Base-by-base conservation (phyloP, 2,888 invertebrate genomes). In the Temnothorax unifasciatus region DNA sequence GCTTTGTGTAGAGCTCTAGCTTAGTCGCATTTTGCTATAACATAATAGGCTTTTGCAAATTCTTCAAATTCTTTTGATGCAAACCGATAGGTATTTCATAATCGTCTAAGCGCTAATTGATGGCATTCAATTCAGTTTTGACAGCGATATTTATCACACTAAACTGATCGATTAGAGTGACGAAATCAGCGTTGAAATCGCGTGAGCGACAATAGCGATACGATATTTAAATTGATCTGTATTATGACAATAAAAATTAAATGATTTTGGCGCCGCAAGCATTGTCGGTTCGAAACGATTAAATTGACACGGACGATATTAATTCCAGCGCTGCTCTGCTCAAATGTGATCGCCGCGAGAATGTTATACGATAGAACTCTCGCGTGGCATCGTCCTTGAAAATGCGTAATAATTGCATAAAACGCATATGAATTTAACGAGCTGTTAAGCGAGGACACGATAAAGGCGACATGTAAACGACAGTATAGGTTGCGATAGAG, bases 321-420 rank as follows among this genome's bases (percentile, higher is more conserved):
- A 81, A 59, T 59, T 71, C 29, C 15, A 41, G 34, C 77, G 41
- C 25, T n/a, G 34, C 25, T 25, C 66, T 13, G 38, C 34, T 38
- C 18, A 15, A 29, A 68, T 29, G 41, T 29, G 41, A 21, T 44
- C 15, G 50, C 21, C 1, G n/a, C 13, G 6, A 57, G 54, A 77
- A 29, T 41, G 41, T 13, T 25, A 1, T 5, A 66, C 13, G 29
- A 54, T n/a, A 9, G 34, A 41, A 29, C 44, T 44, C 44, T 34
- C 13, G n/a, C 15, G 5, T 3, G 3, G 6, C 50, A 15, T 25
- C 41, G 47, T 59, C 59, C 71, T 79, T 68, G 79, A 44, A 34
- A 81, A 81, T 73, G 79, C 13, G n/a, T n/a, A 47, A 81, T 81
- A 81, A 81, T 81, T 73, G 59, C 73, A 25, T 81, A 79, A 79